Base-by-base conservation (phyloP, 2,888 invertebrate genomes). In the Drosophila paranaensis region DNA sequence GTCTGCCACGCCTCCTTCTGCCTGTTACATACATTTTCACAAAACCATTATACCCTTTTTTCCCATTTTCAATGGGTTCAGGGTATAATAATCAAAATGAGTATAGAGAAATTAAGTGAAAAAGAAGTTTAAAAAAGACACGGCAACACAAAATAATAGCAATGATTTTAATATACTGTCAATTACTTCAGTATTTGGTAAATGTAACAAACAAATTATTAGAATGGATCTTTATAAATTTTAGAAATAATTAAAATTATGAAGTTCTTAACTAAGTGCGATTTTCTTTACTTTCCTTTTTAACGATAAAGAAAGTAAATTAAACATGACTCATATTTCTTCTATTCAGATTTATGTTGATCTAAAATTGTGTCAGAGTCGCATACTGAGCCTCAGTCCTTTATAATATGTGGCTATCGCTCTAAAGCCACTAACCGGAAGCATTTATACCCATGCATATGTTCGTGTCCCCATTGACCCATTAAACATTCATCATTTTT, bases 401-500 rank as follows among this genome's bases (percentile, higher is more conserved):
- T 54, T 70, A 53, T 60, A 56, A 54, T 51, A 60, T 60, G 35
- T 30, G 33, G 13, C 57, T 61, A 68, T 51, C 48, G 45, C 27
- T 55, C 58, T 55, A 54, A 40, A 46, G 43, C 48, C 71, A 50
- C 30, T 25, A 43, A 27, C 56, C 78, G 76, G 82, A 82, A 82
- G 60, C 76, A 76, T 77, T 66, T 74, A 77, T 81, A 71, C 50
- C 61, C 27, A 63, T 71, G 72, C 84, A 87, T 83, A 75, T 87
- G 73, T 64, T 57, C 70, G 35, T 71, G 75, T 72, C 71, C 69
- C 79, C 82, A 84, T 64, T 89, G 85, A 51, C 74, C 76, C 88
- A 81, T 81, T 89, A 84, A 84, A 81, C 89, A 89, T 84, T 84
- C 85, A 89, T 89, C 89, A 84, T 84, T 79, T 87, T 84, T 70